Percentiles rank a stretch among this genome's conserved stretches.
Evolutionary conservation across 2,113 vertebrate species (phyloP).

Genomic region (Pyrgilauda ruficollis): DNA sequence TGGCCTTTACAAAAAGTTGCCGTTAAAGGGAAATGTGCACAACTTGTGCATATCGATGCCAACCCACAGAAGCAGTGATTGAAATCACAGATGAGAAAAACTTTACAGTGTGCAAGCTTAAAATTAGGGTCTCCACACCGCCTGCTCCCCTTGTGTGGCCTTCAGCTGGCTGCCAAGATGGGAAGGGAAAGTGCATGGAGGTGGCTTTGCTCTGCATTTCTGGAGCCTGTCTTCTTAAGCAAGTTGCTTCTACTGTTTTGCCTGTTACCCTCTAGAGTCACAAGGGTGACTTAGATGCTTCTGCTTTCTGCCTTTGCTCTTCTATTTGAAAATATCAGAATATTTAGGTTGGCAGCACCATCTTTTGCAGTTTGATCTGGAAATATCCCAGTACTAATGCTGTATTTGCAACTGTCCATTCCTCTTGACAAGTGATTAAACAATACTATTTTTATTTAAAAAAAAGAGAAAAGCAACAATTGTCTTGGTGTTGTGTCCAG

Average conservation of each 20-base stretch:
- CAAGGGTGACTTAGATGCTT: neutral
- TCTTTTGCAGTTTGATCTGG: neutral
- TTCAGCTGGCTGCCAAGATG: neutral
- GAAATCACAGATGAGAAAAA: neutral
- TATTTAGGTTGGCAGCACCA: neutral
- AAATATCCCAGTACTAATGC: neutral
- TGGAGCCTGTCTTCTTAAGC: neutral
- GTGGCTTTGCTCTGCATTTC: neutral
- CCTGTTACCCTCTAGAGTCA: neutral
- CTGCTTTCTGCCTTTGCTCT: neutral
- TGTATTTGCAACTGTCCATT: neutral
- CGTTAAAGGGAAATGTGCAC: neutral
- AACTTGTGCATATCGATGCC: neutral
- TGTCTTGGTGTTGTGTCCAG: neutral
- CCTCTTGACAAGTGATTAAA: neutral
- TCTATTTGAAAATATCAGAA: neutral
- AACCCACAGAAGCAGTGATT: neutral
- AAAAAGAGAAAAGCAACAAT: neutral
- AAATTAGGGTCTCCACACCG: neutral
- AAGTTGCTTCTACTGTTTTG: neutral
- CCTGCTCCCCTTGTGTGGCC: neutral
- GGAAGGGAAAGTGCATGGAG: neutral
- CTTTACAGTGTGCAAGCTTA: neutral
- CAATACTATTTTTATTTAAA: neutral
- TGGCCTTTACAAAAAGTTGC: neutral